phyloP scores from a whole-genome alignment of 2,888 invertebrate genomes.

The Empis stercorea region DNA sequence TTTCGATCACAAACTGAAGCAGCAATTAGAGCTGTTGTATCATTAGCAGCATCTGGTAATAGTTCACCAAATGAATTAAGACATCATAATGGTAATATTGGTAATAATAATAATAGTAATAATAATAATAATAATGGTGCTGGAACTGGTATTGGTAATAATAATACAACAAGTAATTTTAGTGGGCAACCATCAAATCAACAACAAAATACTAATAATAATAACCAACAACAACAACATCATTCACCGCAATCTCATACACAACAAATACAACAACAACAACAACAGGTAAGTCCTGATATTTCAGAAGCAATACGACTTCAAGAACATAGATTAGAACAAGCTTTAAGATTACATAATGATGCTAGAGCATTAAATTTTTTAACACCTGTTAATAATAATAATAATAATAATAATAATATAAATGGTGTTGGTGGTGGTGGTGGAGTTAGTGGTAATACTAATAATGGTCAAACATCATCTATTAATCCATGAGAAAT shows the following conservation, averaged over 20 bases:
- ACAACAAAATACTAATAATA: slow-evolving; percentile 3
- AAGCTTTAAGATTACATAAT: slow-evolving; percentile 66
- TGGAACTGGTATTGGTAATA: neutral
- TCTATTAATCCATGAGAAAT: no score
- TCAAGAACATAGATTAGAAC: slow-evolving; percentile 69
- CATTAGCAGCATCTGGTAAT: slow-evolving; percentile 42
- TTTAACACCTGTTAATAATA: slow-evolving; percentile 39
- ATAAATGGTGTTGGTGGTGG: neutral
- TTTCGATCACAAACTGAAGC: slow-evolving; percentile 78
- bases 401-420: slow-evolving; percentile 7
- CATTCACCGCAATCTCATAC: slow-evolving; percentile 8
- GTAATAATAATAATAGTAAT: slow-evolving; percentile 4
- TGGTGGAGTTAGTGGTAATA: neutral
- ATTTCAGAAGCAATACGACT: slow-evolving; percentile 56
- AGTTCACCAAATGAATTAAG: slow-evolving; percentile 12
- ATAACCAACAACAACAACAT: slow-evolving; percentile 11
- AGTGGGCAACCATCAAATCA: slow-evolving; percentile 4
- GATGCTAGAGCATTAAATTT: slow-evolving; percentile 71
- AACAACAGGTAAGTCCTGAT: slow-evolving; percentile 49
- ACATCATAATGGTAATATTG: slow-evolving; percentile 11
- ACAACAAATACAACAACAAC: slow-evolving; percentile 2
- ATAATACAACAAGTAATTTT: neutral
- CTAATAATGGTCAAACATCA: neutral
- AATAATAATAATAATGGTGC: neutral
- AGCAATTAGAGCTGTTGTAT: slow-evolving; percentile 66